Conservation (phyloP, 2,888 invertebrate species). For the Arge pagana region DNA sequence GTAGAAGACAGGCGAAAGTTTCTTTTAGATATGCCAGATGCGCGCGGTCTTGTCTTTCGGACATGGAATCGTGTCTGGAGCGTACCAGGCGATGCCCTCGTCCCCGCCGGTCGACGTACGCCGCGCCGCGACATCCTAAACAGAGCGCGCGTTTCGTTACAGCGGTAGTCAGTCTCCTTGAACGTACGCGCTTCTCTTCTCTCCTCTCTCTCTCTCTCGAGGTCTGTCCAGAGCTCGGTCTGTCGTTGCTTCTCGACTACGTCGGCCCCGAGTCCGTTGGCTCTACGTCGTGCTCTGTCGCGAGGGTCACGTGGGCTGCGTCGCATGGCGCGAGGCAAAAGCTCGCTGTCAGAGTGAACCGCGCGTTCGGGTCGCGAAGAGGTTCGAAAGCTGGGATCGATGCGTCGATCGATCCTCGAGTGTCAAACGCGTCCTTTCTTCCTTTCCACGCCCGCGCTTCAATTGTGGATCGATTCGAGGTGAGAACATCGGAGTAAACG, state of each 20-base stretch:
- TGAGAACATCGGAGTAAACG: neutral
- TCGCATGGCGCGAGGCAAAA: constrained; percentile 20
- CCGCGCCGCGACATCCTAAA: too few relatives aligned
- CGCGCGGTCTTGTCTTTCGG: constrained; percentile 35
- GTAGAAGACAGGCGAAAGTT: constrained; percentile 8
- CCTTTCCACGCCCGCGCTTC: constrained; percentile 37
- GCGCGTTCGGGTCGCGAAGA: constrained; percentile 14
- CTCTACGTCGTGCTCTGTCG: too few relatives aligned
- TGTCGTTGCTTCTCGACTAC: too few relatives aligned
- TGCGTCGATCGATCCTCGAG: too few relatives aligned
- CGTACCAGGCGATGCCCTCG: too few relatives aligned
- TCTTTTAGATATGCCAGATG: constrained; percentile 34
- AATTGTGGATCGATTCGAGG: constrained; percentile 30
- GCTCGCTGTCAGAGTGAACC: constrained; percentile 22
- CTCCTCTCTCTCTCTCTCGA: too few relatives aligned
- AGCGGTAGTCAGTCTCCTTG: too few relatives aligned
- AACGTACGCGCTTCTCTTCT: too few relatives aligned
- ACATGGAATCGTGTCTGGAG: constrained; percentile 33
- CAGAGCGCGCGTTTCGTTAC: too few relatives aligned
- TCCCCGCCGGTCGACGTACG: too few relatives aligned
- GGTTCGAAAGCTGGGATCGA: constrained; percentile 7
- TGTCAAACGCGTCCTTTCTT: constrained; percentile 38
- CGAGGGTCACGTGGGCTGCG: constrained; percentile 16
- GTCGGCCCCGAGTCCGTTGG: too few relatives aligned
- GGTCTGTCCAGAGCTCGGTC: too few relatives aligned